Percentiles rank a stretch among this genome's conserved stretches.
phyloP scores from a whole-genome alignment of 2,797 vertebrate species.

The Gallinago stenura region DNA sequence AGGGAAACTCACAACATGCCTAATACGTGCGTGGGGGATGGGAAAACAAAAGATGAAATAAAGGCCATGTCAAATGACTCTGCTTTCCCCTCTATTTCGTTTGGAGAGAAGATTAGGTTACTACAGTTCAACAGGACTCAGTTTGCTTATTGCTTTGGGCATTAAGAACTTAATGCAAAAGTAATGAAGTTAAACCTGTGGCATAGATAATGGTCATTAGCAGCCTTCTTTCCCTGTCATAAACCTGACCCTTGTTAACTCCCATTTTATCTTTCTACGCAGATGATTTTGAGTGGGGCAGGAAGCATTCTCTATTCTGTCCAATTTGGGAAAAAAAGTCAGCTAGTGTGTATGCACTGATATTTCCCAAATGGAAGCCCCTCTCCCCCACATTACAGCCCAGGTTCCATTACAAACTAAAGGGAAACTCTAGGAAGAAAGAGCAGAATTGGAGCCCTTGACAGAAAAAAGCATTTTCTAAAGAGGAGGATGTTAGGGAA shows the following conservation, averaged over 20 bases:
- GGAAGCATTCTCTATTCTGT: neutral
- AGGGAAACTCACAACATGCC: neutral
- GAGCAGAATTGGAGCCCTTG: neutral
- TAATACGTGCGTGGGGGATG: neutral
- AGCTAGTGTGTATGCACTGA: neutral
- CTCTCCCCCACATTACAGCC: neutral
- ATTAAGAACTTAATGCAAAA: conserved; percentile 59
- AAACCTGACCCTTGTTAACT: conserved; percentile 74
- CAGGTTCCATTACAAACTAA: neutral
- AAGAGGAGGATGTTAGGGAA: neutral
- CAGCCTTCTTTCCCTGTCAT: conserved; percentile 58
- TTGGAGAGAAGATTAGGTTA: conserved; percentile 38
- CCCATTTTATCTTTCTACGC: conserved; percentile 58
- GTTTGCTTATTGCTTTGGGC: conserved; percentile 64
- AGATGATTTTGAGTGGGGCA: conserved; percentile 42
- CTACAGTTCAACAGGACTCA: conserved; percentile 28
- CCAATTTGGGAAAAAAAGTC: neutral
- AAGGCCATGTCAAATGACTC: conserved; percentile 16
- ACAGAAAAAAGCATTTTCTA: neutral
- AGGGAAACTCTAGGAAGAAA: neutral
- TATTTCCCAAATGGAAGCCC: neutral
- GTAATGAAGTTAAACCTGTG: conserved; percentile 75
- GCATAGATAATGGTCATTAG: conserved; percentile 76
- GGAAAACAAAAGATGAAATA: neutral
- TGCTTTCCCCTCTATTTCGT: conserved; percentile 28